Evolutionary conservation across 2,888 invertebrate species (phyloP).

Genomic region (Eupeodes latifasciatus): DNA sequence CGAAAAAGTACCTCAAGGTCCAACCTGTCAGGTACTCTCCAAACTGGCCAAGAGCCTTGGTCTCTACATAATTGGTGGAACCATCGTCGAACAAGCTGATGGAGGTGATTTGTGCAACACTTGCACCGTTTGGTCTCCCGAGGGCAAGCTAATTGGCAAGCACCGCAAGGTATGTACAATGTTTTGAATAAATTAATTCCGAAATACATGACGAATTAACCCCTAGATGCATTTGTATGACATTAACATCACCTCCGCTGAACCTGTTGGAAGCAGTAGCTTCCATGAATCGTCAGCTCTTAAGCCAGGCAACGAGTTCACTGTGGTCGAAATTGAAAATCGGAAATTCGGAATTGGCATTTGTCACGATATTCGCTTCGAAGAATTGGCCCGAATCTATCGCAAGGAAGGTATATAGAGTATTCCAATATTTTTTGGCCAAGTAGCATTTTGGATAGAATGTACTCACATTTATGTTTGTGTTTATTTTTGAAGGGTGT

Average conservation of each 20-base stretch:
- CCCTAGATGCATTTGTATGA: constrained; percentile 95
- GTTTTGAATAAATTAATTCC: not conserved
- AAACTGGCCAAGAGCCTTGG: constrained; percentile 90
- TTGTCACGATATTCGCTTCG: constrained; percentile 97
- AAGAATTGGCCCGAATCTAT: constrained; percentile 92
- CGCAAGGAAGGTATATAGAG: constrained; percentile 84
- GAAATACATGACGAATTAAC: not conserved
- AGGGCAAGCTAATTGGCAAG: constrained; percentile 91
- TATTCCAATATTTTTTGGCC: not conserved
- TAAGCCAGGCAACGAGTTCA: constrained; percentile 90
- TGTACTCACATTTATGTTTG: not conserved
- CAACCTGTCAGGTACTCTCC: constrained; percentile 89
- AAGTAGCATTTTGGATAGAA: not conserved
- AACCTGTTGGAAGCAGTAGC: constrained; percentile 91
- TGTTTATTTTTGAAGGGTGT: constrained; percentile 87
- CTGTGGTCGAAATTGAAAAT: constrained; percentile 89
- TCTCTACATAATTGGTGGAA: constrained; percentile 94
- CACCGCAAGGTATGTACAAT: constrained; percentile 90
- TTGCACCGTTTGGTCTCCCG: constrained; percentile 92
- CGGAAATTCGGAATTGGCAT: constrained; percentile 95
- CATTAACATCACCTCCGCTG: constrained; percentile 87
- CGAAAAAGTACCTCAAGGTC: constrained; percentile 93
- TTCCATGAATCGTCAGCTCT: constrained; percentile 95
- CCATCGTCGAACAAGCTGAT: constrained; percentile 92
- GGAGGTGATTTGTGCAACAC: constrained; percentile 91